Evolutionary conservation across 1,140 invertebrate species (phyloP).

Genomic region (Andricus grossulariae): DNA sequence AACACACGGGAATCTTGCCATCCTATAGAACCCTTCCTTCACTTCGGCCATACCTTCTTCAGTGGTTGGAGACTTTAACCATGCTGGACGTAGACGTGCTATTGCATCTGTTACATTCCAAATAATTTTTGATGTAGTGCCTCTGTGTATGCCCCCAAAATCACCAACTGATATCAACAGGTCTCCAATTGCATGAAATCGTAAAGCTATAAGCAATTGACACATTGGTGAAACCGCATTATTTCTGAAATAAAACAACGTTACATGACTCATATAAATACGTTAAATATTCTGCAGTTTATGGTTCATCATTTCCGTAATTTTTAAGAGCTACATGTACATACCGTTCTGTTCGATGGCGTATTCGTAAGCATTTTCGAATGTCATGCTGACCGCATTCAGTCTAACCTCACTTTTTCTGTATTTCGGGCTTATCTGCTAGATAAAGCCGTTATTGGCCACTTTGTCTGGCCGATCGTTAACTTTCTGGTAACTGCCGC

Average conservation of each 20-base stretch:
- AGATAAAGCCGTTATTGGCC: too few relatives aligned
- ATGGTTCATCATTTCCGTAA: neutral
- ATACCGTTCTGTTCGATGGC: too few relatives aligned
- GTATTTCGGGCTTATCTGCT: too few relatives aligned
- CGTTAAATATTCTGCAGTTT: too few relatives aligned
- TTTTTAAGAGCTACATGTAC: too few relatives aligned
- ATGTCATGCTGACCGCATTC: too few relatives aligned
- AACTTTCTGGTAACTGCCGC: too few relatives aligned
- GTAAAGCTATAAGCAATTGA: neutral
- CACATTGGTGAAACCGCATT: neutral
- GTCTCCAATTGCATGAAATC: neutral
- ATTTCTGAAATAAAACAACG: neutral
- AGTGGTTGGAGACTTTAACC: neutral
- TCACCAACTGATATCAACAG: neutral
- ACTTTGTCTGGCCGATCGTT: too few relatives aligned
- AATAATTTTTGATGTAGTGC: neutral
- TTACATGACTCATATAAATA: neutral
- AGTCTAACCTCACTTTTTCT: too few relatives aligned
- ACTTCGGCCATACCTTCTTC: neutral
- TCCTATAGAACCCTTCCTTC: neutral
- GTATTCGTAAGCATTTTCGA: too few relatives aligned
- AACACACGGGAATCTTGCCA: neutral
- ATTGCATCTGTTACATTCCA: constrained; percentile 20
- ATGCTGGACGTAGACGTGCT: neutral
- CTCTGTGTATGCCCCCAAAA: neutral